These are phyloP conservation scores for Pseudotriccus pelzelni DNA, from an alignment of 2,797 vertebrate genomes.

Conservation along the genomic window DNA sequence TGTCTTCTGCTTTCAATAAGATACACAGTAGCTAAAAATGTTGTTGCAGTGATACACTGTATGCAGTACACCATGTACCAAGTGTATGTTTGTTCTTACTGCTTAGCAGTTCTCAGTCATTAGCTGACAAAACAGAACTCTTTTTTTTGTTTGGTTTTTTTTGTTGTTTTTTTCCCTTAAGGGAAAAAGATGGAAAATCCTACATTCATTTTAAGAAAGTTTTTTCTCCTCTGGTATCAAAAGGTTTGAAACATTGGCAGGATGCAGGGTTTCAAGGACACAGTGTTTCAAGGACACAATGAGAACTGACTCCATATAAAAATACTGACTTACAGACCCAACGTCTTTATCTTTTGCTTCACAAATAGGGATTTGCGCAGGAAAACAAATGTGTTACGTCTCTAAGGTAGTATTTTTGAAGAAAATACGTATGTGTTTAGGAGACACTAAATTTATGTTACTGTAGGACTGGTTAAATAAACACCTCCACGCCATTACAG, in stretches of 20 bases:
- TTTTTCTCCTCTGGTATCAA: not conserved
- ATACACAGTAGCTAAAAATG: not conserved
- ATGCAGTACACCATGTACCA: not conserved
- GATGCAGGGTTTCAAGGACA: not conserved
- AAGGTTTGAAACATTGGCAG: not conserved
- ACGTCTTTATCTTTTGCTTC: not conserved
- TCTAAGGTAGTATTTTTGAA: not conserved
- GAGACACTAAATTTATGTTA: not conserved
- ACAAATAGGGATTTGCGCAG: not conserved
- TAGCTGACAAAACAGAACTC: not conserved
- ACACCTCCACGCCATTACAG: not conserved
- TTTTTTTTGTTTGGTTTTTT: no score
- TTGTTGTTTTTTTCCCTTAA: not conserved
- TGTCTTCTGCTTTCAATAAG: not conserved
- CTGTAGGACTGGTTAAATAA: not conserved
- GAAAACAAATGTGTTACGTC: not conserved
- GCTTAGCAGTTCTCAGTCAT: not conserved
- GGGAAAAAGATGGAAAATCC: not conserved
- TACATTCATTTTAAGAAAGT: not conserved
- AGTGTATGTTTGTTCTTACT: not conserved
- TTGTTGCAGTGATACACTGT: not conserved
- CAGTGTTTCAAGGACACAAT: not conserved
- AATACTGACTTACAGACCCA: not conserved
- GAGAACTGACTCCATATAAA: not conserved
- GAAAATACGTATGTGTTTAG: not conserved